Percentiles rank a stretch among this genome's conserved stretches.
phyloP scores from a whole-genome alignment of 2,888 invertebrate species.

The Crematogaster levior region DNA sequence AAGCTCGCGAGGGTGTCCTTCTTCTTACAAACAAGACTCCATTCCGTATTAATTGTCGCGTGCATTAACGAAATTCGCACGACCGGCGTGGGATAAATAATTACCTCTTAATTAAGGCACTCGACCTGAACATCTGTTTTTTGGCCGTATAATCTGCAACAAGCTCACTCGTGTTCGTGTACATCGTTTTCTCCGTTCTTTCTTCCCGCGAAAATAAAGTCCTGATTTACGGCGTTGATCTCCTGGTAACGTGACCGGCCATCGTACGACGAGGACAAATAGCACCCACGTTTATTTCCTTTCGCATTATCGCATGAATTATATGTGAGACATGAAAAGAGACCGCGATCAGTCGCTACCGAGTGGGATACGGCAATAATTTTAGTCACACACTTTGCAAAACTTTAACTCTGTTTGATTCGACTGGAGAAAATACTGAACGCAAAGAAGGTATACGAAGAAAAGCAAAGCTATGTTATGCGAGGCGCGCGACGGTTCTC shows the following conservation, averaged over 20 bases:
- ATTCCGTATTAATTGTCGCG: slow-evolving; percentile 65
- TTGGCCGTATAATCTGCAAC: slow-evolving; percentile 64
- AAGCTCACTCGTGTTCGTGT: slow-evolving; percentile 50
- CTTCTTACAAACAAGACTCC: slow-evolving; percentile 33
- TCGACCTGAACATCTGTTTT: slow-evolving; percentile 74
- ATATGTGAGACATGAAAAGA: slow-evolving; percentile 60
- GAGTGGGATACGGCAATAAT: slow-evolving; percentile 28
- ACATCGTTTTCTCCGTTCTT: slow-evolving; percentile 56
- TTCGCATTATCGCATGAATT: slow-evolving; percentile 73
- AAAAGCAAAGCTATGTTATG: not conserved
- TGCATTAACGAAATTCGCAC: slow-evolving; percentile 65
- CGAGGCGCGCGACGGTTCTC: not conserved
- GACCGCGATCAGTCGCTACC: slow-evolving; percentile 44
- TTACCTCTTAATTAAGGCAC: slow-evolving; percentile 77
- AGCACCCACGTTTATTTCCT: slow-evolving; percentile 70
- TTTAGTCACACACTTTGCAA: slow-evolving; percentile 1
- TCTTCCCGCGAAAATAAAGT: slow-evolving; percentile 75
- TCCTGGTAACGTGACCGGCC: slow-evolving; percentile 58
- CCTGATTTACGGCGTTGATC: slow-evolving; percentile 76
- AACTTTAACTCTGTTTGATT: not conserved
- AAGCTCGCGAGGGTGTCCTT: slow-evolving; percentile 50
- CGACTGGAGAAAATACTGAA: not conserved
- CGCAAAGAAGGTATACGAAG: not conserved
- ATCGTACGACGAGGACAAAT: slow-evolving; percentile 76
- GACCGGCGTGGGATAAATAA: slow-evolving; percentile 68